Base-by-base conservation (phyloP, 2,797 vertebrate genomes). In the Alfaro cultratus region DNA sequence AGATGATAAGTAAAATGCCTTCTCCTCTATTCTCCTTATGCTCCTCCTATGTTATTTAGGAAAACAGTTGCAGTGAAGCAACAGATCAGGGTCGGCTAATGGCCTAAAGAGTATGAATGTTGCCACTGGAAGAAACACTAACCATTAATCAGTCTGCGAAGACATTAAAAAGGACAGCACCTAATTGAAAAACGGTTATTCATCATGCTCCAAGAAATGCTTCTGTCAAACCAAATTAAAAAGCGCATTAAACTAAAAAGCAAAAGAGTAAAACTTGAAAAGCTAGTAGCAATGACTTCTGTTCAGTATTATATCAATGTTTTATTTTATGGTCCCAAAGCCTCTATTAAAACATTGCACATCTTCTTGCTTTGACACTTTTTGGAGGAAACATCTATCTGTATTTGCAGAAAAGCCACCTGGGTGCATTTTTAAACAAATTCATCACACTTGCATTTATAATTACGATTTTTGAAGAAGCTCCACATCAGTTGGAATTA, bases 1-100 rank as follows among this genome's bases (percentile, higher is more conserved):
- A 92, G 91, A 93, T 89, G 92, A 93, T 93, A 94, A 92, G 88
- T 84, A 92, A 93, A 94, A 89, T 91, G 92, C 93, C 93, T 90
- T 92, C 87, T 91, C 91, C 89, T 89, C 85, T 76, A 41, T 90
- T 90, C 87, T 85, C 82, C 84, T 82, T 13, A 43, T 36, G 43
- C 88, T 88, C 78, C 87, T 88, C 87, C 84, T 92, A 83, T 91
- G 91, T 94, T 91, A 91, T 93, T 94, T 93, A 81, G 92, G 88
- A 91, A n/a, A 93, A 90, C 81, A 85, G 89, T 89, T 82, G 83
- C 85, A 87, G 80, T 84, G 90, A 88, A 64, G 83, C 80, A 90
- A 86, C 82, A 75, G 82, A 93, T 93, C 88, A 88, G 75, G 74
- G 86, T 60, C 45, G 6, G 80, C 90, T 92, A 94, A 94, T 93